Evolutionary conservation across 2,888 invertebrate species (phyloP).

Genomic region (Automeris io): DNA sequence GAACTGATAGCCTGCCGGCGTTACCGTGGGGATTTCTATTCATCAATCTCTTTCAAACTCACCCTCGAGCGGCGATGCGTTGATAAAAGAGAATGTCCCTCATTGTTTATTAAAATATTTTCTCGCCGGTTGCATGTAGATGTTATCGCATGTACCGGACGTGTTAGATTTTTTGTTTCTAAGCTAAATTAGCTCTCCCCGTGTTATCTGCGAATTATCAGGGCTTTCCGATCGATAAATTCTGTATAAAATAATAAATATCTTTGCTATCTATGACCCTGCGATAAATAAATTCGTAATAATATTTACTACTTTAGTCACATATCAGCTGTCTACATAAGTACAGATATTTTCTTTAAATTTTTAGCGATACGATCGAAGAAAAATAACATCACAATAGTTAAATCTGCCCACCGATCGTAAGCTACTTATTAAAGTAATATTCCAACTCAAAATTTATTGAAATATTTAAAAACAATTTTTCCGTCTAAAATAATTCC

Average conservation of each 20-base stretch:
- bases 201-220: conserved; percentile 42
- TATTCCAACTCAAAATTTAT: too few relatives aligned
- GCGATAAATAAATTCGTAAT: too few relatives aligned
- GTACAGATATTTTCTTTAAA: too few relatives aligned
- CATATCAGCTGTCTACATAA: too few relatives aligned
- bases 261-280: neutral
- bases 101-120: conserved; percentile 66
- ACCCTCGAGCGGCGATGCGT: conserved; percentile 64
- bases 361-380: too few relatives aligned
- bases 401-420: too few relatives aligned
- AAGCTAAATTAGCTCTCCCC: conserved; percentile 43
- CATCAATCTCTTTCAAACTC: conserved; percentile 52
- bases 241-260: conserved; percentile 3
- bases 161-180: conserved; percentile 31
- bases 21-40: conserved; percentile 54
- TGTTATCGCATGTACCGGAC: conserved; percentile 39
- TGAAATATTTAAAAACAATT: too few relatives aligned
- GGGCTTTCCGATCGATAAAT: conserved; percentile 11
- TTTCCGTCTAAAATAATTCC: too few relatives aligned
- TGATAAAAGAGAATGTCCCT: conserved; percentile 67
- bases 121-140: conserved; percentile 52
- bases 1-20: conserved; percentile 58
- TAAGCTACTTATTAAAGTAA: too few relatives aligned
- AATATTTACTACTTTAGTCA: too few relatives aligned
- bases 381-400: too few relatives aligned